These are phyloP conservation scores for Agrenia bidenticulata DNA, from an alignment of 2,888 invertebrate genomes.

Conservation along the genomic window DNA sequence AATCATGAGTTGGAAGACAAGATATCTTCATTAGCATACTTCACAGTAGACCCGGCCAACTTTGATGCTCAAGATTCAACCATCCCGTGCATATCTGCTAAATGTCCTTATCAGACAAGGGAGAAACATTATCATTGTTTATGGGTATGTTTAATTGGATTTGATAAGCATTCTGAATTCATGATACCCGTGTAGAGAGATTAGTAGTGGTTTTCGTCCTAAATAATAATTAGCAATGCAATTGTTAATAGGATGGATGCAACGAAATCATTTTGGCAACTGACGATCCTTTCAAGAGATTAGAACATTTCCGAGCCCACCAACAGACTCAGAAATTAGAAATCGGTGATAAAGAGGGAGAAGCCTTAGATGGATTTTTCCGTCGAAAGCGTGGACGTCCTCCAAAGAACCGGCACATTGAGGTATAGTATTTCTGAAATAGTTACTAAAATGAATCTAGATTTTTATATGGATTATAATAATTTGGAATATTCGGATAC, in stretches of 20 bases:
- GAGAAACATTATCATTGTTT: constrained; percentile 87
- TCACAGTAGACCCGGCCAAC: constrained; percentile 63
- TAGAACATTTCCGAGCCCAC: constrained; percentile 80
- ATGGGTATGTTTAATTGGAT: constrained; percentile 66
- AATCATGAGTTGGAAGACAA: constrained; percentile 87
- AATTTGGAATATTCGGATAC: no score
- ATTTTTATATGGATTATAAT: background rate
- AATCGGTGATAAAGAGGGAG: constrained; percentile 45
- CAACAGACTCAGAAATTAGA: constrained; percentile 67
- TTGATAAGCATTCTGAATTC: background rate
- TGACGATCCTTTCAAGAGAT: constrained; percentile 74
- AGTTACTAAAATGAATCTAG: background rate
- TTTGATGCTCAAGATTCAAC: constrained; percentile 53
- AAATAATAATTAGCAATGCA: background rate
- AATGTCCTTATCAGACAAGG: constrained; percentile 70
- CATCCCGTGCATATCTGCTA: constrained; percentile 56
- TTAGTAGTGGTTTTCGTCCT: background rate
- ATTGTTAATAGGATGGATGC: constrained; percentile 70
- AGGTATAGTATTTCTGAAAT: no score
- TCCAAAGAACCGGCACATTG: constrained; percentile 92
- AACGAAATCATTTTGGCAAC: constrained; percentile 73
- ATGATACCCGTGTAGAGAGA: no score
- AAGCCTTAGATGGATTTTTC: constrained; percentile 75
- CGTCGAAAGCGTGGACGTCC: constrained; percentile 90
- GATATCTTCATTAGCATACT: constrained; percentile 75